Conservation (phyloP, 2,113 vertebrate species). For the Nothobranchius kuhntae region DNA sequence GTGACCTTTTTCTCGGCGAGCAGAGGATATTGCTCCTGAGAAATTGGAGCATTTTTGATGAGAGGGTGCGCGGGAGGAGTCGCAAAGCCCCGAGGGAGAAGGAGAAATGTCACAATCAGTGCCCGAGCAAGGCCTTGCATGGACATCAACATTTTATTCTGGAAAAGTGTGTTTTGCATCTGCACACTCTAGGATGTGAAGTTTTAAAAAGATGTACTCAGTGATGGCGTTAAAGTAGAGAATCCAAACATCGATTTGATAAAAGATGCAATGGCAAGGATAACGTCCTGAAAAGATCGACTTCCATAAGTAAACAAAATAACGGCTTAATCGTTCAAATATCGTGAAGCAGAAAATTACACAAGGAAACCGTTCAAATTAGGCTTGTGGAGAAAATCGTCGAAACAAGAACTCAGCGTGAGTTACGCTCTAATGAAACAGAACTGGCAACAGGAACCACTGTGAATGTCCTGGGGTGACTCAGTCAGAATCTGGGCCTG, state of each 20-base stretch:
- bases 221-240: conserved; percentile 16
- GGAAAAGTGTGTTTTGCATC: not conserved
- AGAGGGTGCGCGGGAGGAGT: conserved; percentile 46
- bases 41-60: conserved; percentile 74
- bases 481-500: too few relatives aligned
- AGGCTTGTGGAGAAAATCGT: too few relatives aligned
- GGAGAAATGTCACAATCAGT: conserved; percentile 79
- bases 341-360: too few relatives aligned
- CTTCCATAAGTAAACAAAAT: conserved; percentile 11
- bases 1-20: conserved; percentile 78
- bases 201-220: not conserved
- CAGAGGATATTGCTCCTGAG: conserved; percentile 71
- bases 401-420: too few relatives aligned
- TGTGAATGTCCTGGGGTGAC: too few relatives aligned
- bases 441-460: too few relatives aligned
- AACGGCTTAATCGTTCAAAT: conserved; percentile 26
- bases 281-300: conserved; percentile 12
- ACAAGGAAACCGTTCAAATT: too few relatives aligned
- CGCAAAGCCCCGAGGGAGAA: conserved; percentile 62
- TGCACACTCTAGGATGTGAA: conserved; percentile 4
- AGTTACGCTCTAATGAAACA: too few relatives aligned
- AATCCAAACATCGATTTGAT: not conserved
- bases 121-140: conserved; percentile 49
- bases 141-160: conserved; percentile 60
- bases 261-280: conserved; percentile 10